Percentiles rank a stretch among this genome's conserved stretches.
Evolutionary conservation across 2,113 vertebrate genomes (phyloP).

Genomic region (Campylomormyrus numenius): DNA sequence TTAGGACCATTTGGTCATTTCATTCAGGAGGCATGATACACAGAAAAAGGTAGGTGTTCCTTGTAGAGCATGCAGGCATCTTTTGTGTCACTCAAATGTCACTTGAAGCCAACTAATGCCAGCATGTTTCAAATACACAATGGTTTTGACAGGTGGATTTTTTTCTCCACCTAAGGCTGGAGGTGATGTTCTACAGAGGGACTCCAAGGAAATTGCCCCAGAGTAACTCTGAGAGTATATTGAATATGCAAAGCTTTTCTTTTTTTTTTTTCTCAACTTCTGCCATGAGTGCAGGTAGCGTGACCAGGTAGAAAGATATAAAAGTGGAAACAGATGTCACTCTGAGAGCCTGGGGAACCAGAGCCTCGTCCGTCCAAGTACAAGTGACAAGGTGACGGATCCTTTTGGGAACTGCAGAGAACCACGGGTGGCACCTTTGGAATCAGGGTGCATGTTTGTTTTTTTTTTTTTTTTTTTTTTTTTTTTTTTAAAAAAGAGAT

Average conservation of each 20-base stretch:
- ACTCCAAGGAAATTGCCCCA: constrained; percentile 3
- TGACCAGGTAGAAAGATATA: constrained; percentile 50
- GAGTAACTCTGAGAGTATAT: constrained; percentile 17
- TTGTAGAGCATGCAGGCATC: not conserved
- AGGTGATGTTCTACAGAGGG: not conserved
- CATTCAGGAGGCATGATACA: not conserved
- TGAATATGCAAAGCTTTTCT: constrained; percentile 40
- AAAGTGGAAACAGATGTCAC: constrained; percentile 51
- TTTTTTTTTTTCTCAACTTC: constrained; percentile 21
- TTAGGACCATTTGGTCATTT: not conserved
- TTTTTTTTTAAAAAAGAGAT: not conserved
- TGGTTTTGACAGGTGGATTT: not conserved
- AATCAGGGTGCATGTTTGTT: constrained; percentile 26
- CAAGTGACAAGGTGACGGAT: constrained; percentile 49
- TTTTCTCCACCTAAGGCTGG: not conserved
- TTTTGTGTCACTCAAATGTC: not conserved
- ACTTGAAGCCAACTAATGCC: not conserved
- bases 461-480: not conserved
- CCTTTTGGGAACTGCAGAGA: constrained; percentile 38
- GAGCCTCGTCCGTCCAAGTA: constrained; percentile 31
- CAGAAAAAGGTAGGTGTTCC: not conserved
- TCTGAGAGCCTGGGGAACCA: constrained; percentile 43
- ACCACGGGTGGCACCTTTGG: constrained; percentile 27
- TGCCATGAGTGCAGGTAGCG: constrained; percentile 38
- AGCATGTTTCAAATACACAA: not conserved